Conservation (phyloP, 2,797 vertebrate species). For the Falco novaeseelandiae region DNA sequence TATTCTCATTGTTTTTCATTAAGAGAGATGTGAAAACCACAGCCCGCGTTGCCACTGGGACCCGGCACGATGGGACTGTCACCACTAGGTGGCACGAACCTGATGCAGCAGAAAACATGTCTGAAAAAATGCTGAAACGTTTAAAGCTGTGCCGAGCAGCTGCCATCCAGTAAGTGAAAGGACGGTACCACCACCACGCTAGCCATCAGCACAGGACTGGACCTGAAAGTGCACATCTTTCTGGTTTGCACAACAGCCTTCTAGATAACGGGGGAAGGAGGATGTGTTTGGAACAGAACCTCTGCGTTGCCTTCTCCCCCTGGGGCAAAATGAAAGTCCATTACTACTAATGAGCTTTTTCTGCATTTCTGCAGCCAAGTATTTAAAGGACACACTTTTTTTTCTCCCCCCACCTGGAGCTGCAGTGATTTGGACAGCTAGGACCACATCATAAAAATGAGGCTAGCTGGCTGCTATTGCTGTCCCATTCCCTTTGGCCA, state of each 20-base stretch:
- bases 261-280: background rate
- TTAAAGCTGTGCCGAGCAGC: background rate
- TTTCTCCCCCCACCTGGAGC: background rate
- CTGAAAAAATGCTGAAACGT: background rate
- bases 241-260: background rate
- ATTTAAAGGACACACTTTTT: background rate
- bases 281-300: background rate
- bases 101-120: conserved; percentile 49
- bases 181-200: background rate
- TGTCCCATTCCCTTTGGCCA: background rate
- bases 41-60: background rate
- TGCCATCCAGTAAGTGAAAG: background rate
- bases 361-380: background rate
- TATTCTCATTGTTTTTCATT: background rate
- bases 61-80: background rate
- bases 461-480: background rate
- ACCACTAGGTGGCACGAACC: conserved; percentile 78
- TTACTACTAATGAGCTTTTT: background rate
- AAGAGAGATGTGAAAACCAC: background rate
- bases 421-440: background rate
- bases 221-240: background rate
- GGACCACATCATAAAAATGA: background rate
- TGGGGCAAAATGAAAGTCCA: background rate
- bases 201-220: background rate
- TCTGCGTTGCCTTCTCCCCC: background rate